phyloP scores from a whole-genome alignment of 2,113 vertebrate species.

The Antigone vipio region DNA sequence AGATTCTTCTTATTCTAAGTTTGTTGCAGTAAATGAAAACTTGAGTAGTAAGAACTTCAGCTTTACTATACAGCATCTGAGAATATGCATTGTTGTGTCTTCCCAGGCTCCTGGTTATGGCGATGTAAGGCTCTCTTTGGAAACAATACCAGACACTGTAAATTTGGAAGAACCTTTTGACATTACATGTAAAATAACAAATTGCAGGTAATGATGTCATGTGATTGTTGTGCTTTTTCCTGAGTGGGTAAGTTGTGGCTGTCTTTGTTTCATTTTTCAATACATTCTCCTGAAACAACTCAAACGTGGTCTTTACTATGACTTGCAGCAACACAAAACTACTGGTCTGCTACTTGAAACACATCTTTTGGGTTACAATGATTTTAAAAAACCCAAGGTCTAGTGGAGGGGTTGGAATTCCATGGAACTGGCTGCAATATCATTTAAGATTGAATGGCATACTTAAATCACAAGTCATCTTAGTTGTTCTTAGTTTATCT shows the following conservation, averaged over 20 bases:
- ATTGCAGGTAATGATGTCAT: slow-evolving; percentile 91
- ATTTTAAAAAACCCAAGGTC: background rate
- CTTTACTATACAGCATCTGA: background rate
- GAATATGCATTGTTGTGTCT: background rate
- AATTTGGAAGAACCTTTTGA: slow-evolving; percentile 96
- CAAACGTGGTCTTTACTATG: background rate
- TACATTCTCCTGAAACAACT: background rate
- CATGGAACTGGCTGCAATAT: background rate
- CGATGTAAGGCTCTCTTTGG: slow-evolving; percentile 93
- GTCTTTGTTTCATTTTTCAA: background rate
- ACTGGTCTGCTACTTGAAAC: background rate
- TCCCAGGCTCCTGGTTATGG: slow-evolving; percentile 95
- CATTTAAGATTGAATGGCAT: background rate
- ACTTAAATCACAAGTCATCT: background rate
- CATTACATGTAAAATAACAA: slow-evolving; percentile 97
- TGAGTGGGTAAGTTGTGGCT: background rate
- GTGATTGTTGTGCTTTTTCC: background rate
- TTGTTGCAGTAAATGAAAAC: background rate
- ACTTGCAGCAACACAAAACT: background rate
- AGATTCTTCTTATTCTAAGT: background rate
- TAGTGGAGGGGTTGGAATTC: background rate
- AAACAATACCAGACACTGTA: slow-evolving; percentile 94
- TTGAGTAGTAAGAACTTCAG: background rate
- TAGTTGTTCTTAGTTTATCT: background rate
- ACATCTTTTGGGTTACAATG: background rate